Evolutionary conservation across 1,140 invertebrate species (phyloP), one percentile per base, ranked within the genome.

Genomic region (Littorina saxatilis): DNA sequence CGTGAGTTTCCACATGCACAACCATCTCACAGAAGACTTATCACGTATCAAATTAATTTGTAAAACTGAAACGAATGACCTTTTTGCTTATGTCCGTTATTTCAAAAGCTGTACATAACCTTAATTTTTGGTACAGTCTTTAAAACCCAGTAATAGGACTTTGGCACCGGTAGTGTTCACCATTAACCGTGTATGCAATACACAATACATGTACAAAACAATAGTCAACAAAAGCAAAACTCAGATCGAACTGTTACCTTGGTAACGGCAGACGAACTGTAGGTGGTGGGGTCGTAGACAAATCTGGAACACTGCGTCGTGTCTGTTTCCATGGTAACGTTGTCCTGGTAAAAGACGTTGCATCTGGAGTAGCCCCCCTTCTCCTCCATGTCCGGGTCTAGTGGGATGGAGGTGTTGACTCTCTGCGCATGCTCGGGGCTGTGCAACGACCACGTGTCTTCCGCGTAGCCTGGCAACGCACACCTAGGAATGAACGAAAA

Each of bases 241-340:
- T 20, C 9, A 20, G 9, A 50, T 50, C 9, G 9, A 50, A 50
- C 20, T 11, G 9, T 58, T 58, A 83, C 82, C 78, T 80, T 58
- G 37, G 77, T 73, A 5, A 80, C 73, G 29, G 79, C 78, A 13
- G 82, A 75, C 13, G 82, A 76, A 0, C 27, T n/a, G 58, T 80
- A 83, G 3, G 47, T 52, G 9, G 77, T 75, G 20, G 79, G 37
- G 61, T 83, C 82, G 35, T 83, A 83, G 13, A 83, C 82, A 40
- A 43, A 83, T 29, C 35, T 47, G 29, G 43, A 61, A 37, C 82
- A 83, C 11, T 29, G 23, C 0, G 17, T 29, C 0, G 58, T 23
- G 0, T 17, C 17, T 15, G 37, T 39, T 35, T 75, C 39, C 35
- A 35, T 58, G 17, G 76, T 74, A 17, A 17, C 47, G n/a, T 80